Percentiles rank a stretch among this genome's conserved stretches.
phyloP scores from a whole-genome alignment of 30 jellyfish, hydroid and myxozoan species.

The Catostylus mosaicus region DNA sequence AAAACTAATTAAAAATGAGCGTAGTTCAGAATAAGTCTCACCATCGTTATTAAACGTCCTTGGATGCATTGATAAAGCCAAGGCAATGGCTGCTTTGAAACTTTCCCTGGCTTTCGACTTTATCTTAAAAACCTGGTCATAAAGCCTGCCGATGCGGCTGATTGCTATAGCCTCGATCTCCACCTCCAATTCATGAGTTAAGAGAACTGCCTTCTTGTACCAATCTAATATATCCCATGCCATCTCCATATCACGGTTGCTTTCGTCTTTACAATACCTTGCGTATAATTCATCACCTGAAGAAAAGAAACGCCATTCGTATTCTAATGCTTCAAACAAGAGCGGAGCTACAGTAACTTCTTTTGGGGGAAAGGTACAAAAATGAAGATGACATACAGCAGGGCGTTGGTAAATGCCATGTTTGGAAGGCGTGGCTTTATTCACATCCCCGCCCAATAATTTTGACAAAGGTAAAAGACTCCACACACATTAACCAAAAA shows the following conservation, averaged over 20 bases:
- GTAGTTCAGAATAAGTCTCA: not conserved
- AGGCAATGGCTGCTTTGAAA: conserved; percentile 49
- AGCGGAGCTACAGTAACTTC: too few relatives aligned
- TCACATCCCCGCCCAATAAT: too few relatives aligned
- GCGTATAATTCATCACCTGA: conserved; percentile 52
- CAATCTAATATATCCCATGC: conserved; percentile 71
- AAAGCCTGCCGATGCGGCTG: conserved; percentile 75
- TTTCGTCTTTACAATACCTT: not conserved
- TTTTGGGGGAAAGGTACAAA: too few relatives aligned
- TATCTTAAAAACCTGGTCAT: conserved; percentile 38
- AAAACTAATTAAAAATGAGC: too few relatives aligned
- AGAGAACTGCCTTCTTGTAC: conserved; percentile 71
- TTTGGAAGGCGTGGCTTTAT: too few relatives aligned
- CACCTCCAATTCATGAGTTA: conserved; percentile 68
- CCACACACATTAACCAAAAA: too few relatives aligned
- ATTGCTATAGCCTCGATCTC: conserved; percentile 80
- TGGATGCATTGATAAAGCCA: conserved; percentile 67
- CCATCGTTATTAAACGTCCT: conserved; percentile 41
- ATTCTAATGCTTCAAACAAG: too few relatives aligned
- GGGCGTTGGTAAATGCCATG: too few relatives aligned
- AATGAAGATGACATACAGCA: too few relatives aligned
- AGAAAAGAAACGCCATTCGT: too few relatives aligned
- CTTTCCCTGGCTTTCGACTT: conserved; percentile 56
- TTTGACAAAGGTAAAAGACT: too few relatives aligned
- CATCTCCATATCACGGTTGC: conserved; percentile 35